These are phyloP conservation scores for Troilus luridus DNA, from an alignment of 2,888 invertebrate species.

Conservation along the genomic window DNA sequence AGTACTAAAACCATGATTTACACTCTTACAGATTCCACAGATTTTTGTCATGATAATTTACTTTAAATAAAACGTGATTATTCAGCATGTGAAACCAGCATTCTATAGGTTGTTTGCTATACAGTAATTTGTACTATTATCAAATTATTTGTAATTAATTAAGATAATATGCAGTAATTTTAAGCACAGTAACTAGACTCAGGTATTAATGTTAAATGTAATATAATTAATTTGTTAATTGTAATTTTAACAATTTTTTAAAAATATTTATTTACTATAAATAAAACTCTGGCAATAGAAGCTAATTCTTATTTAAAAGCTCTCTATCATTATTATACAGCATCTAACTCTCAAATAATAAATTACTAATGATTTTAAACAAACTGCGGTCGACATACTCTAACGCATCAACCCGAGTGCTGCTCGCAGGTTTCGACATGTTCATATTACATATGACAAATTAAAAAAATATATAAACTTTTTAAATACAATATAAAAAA, in stretches of 20 bases:
- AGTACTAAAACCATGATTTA: background rate
- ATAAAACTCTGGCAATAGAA: background rate
- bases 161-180: background rate
- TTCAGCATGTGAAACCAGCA: background rate
- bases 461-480: no score
- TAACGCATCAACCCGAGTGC: no score
- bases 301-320: background rate
- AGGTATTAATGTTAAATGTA: background rate
- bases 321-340: no score
- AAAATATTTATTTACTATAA: background rate
- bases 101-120: background rate
- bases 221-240: background rate
- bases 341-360: background rate
- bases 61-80: background rate
- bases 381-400: no score
- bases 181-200: background rate
- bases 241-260: background rate
- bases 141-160: background rate
- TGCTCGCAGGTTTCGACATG: no score
- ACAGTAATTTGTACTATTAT: background rate
- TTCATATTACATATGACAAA: no score
- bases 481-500: no score
- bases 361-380: background rate
- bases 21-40: no score
- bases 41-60: no score